These are phyloP conservation scores for Macrobrachium rosenbergii DNA, from an alignment of 1,140 invertebrate species.

Conservation along the genomic window DNA sequence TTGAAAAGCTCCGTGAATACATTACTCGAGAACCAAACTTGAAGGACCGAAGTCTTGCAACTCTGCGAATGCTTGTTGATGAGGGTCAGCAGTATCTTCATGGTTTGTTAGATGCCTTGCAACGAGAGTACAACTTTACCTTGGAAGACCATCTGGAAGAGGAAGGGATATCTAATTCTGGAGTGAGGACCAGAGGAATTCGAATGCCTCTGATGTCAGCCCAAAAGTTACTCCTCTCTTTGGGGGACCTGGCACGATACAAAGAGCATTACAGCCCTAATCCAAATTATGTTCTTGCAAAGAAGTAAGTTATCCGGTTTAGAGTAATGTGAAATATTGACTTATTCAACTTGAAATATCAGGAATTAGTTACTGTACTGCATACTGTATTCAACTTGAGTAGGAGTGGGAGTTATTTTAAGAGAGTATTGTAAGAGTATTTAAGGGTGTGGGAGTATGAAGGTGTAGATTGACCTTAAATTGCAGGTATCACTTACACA, in stretches of 20 bases:
- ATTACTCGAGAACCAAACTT: slow-evolving; percentile 74
- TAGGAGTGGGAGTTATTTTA: too few relatives aligned
- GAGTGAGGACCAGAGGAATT: slow-evolving; percentile 78
- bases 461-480: too few relatives aligned
- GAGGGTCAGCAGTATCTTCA: slow-evolving; percentile 74
- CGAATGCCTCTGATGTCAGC: slow-evolving; percentile 80
- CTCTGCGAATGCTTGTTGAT: slow-evolving; percentile 82
- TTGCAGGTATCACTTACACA: too few relatives aligned
- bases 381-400: too few relatives aligned
- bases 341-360: too few relatives aligned
- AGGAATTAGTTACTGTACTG: too few relatives aligned
- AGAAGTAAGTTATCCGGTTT: slow-evolving; percentile 45
- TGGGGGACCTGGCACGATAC: slow-evolving; percentile 93
- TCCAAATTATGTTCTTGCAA: slow-evolving; percentile 74
- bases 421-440: too few relatives aligned
- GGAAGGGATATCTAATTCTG: slow-evolving; percentile 70
- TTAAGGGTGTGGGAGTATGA: too few relatives aligned
- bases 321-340: background rate
- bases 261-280: slow-evolving; percentile 85
- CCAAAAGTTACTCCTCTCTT: slow-evolving; percentile 88
- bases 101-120: slow-evolving; percentile 80
- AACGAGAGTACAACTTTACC: slow-evolving; percentile 82
- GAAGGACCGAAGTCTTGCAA: slow-evolving; percentile 77
- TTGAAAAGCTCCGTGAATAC: slow-evolving; percentile 83
- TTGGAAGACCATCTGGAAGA: slow-evolving; percentile 76